These are phyloP conservation scores for Orchestia grillus DNA, from an alignment of 1,140 invertebrate species.

Conservation along the genomic window DNA sequence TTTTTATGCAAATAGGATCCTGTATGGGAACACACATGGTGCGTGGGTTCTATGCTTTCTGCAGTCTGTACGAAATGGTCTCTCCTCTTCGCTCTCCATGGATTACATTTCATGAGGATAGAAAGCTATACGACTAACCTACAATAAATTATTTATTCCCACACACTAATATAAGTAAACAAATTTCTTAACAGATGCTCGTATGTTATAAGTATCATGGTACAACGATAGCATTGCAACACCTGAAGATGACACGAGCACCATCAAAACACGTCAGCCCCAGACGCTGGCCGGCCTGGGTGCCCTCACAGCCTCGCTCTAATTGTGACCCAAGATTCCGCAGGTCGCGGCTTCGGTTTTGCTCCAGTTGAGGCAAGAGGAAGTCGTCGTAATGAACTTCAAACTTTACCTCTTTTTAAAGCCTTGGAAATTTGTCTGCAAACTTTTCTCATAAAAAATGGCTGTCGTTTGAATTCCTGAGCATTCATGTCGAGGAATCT, in stretches of 20 bases:
- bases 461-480: neutral
- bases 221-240: neutral
- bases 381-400: slow-evolving; percentile 35
- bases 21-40: no score
- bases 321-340: neutral
- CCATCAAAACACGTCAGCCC: no score
- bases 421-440: neutral
- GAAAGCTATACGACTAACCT: no score
- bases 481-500: neutral
- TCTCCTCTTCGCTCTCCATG: no score
- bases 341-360: neutral
- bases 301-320: neutral
- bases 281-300: neutral
- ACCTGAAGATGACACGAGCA: no score
- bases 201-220: neutral
- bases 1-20: no score
- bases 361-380: neutral
- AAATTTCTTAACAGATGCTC: neutral
- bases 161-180: neutral
- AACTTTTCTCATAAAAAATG: neutral
- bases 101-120: no score
- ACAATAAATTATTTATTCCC: no score
- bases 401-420: neutral
- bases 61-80: no score
- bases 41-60: no score